Conservation (phyloP, 2,888 invertebrate genomes). For the Muschampia plurimacula region DNA sequence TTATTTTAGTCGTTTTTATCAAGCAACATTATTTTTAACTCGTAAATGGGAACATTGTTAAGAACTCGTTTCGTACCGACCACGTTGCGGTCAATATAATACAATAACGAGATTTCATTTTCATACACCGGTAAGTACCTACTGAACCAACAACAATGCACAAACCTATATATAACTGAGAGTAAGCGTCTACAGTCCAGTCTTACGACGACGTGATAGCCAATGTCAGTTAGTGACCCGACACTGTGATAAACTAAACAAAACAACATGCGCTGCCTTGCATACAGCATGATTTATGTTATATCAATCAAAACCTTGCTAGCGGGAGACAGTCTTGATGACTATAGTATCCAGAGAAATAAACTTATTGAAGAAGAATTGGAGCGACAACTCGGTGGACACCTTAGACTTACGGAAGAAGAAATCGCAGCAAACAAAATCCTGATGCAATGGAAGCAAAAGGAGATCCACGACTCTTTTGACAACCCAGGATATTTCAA, state of each 20-base stretch:
- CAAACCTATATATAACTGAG: slow-evolving; percentile 49
- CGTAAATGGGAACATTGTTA: slow-evolving; percentile 45
- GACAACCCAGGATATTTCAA: slow-evolving; percentile 82
- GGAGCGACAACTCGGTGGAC: slow-evolving; percentile 77
- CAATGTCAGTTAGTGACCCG: slow-evolving; percentile 47
- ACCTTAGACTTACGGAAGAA: slow-evolving; percentile 69
- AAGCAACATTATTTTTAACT: slow-evolving; percentile 42
- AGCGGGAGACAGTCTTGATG: slow-evolving; percentile 52
- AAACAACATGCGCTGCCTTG: slow-evolving; percentile 42
- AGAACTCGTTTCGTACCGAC: slow-evolving; percentile 1
- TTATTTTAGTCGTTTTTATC: not conserved
- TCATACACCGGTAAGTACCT: slow-evolving; percentile 17
- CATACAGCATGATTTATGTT: slow-evolving; percentile 40
- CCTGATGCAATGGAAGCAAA: slow-evolving; percentile 84
- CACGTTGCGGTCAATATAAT: slow-evolving; percentile 32
- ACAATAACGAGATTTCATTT: slow-evolving; percentile 28
- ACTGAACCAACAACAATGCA: slow-evolving; percentile 31
- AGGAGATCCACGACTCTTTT: slow-evolving; percentile 81
- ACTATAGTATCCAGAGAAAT: slow-evolving; percentile 55
- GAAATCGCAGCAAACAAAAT: slow-evolving; percentile 84
- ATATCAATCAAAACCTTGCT: slow-evolving; percentile 38
- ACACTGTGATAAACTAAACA: slow-evolving; percentile 35
- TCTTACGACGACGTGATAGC: slow-evolving; percentile 43
- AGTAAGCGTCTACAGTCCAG: slow-evolving; percentile 43
- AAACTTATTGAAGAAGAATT: slow-evolving; percentile 72